phyloP scores from a whole-genome alignment of 2,888 invertebrate species.

The Andricus curvator region DNA sequence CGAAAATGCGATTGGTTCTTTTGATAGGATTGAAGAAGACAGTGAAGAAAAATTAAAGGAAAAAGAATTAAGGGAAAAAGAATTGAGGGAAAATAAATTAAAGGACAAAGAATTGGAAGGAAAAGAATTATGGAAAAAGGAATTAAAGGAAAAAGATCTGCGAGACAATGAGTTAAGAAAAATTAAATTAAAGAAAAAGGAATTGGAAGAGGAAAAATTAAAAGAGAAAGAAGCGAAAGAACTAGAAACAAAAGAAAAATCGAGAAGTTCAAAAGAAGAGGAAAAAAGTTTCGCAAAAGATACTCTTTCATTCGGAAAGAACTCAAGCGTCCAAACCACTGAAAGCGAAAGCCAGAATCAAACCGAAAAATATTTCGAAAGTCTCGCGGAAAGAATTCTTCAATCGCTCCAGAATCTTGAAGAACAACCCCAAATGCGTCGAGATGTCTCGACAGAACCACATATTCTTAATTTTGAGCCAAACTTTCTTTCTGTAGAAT shows the following conservation, averaged over 20 bases:
- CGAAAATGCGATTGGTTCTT: background rate
- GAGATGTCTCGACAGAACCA: background rate
- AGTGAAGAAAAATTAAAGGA: conserved; percentile 7
- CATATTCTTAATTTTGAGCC: background rate
- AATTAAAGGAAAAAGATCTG: background rate
- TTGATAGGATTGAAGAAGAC: background rate
- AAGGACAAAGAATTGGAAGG: background rate
- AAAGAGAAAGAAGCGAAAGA: background rate
- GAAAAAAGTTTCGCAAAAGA: background rate
- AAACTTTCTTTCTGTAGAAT: background rate
- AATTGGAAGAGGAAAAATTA: background rate
- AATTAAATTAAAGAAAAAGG: background rate
- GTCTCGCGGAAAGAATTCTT: background rate
- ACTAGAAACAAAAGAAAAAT: background rate
- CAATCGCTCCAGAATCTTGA: background rate
- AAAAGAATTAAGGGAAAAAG: background rate
- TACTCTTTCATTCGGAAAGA: background rate
- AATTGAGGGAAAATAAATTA: background rate
- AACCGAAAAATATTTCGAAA: conserved; percentile 4
- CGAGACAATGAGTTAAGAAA: background rate
- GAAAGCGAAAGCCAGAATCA: background rate
- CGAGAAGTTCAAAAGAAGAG: background rate
- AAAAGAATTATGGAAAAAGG: background rate
- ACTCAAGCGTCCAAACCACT: conserved; percentile 5
- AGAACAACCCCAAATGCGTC: conserved; percentile 9